Base-by-base conservation (phyloP, 2,888 invertebrate genomes). In the Tipula vernalis region DNA sequence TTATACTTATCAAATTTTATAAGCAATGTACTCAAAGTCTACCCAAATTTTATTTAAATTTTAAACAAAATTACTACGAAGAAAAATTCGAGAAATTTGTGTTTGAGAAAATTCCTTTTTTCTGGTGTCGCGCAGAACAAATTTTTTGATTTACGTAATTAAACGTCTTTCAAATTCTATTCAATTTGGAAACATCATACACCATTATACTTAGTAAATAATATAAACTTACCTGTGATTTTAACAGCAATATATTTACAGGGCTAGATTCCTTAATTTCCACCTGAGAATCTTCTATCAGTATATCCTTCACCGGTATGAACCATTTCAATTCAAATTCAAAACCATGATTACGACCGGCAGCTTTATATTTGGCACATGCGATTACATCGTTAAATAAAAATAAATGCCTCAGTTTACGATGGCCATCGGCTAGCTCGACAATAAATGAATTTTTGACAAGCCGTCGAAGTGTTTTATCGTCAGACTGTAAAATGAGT, bases 391-490 rank as follows among this genome's bases (percentile, higher is more conserved):
- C 98, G 90, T 97, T 98, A 91, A 98, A 98, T 18, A 98, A 94
- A 92, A 98, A 98, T 88, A 98, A 92, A 93, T 98, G 98, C 87
- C 98, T 93, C 88, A 98, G 92, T 92, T 98, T 98, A 87, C 98
- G 94, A 91, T 96, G 96, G 12, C 96, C 96, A 90, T 97, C 97
- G 3, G 96, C 95, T 87, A 97, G 93, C 92, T 98, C 98, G 36
- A 98, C 98, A 88, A 98, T 96, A 90, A 98, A 98, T 0, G 98
- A 98, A 91, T 98, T 98, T 91, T 98, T 98, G 41, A 98, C 97
- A 89, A 98, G 94, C 90, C 98, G 95, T 88, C 97, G 94, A 90
- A 97, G 95, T 87, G 96, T 95, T 89, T 96, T 93, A 90, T 96
- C 96, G 86, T 95, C 94, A 89, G 94, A 95, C 96, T 96, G 90